Conservation (phyloP, 2,888 invertebrate genomes). For the Orthosia incerta region DNA sequence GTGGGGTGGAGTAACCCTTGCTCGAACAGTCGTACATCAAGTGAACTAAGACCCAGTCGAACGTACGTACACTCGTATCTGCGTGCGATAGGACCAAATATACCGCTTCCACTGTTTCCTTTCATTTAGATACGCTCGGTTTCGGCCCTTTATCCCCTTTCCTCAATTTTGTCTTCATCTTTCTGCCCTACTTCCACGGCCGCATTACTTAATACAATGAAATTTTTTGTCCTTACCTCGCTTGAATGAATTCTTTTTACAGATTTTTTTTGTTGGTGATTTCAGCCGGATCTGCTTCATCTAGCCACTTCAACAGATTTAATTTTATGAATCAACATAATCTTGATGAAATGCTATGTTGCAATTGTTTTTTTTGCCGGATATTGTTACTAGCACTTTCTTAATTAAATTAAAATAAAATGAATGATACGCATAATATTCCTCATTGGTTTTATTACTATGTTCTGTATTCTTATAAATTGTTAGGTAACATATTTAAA, state of each 20-base stretch:
- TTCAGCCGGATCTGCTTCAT: constrained; percentile 68
- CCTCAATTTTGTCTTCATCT: constrained; percentile 79
- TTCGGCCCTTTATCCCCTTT: constrained; percentile 75
- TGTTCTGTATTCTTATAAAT: constrained; percentile 83
- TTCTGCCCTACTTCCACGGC: constrained; percentile 71
- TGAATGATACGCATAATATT: constrained; percentile 67
- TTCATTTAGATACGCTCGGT: constrained; percentile 79
- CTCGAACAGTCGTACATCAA: constrained; percentile 80
- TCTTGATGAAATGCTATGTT: constrained; percentile 17
- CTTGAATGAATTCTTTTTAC: constrained; percentile 64
- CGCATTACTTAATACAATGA: constrained; percentile 82
- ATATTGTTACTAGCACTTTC: not conserved
- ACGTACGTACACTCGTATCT: constrained; percentile 75
- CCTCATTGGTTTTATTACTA: constrained; percentile 80
- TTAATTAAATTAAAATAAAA: constrained; percentile 13
- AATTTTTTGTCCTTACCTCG: constrained; percentile 73
- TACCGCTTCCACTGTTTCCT: constrained; percentile 75
- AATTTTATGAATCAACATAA: constrained; percentile 65
- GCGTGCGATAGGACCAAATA: constrained; percentile 76
- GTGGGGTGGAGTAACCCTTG: constrained; percentile 57
- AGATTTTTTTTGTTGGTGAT: constrained; percentile 68
- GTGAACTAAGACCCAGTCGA: constrained; percentile 73
- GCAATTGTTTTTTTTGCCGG: not conserved
- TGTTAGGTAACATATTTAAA: constrained; percentile 85
- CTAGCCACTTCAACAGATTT: constrained; percentile 67